phyloP scores from a whole-genome alignment of 2,888 invertebrate species.

The Amorpha juglandis region DNA sequence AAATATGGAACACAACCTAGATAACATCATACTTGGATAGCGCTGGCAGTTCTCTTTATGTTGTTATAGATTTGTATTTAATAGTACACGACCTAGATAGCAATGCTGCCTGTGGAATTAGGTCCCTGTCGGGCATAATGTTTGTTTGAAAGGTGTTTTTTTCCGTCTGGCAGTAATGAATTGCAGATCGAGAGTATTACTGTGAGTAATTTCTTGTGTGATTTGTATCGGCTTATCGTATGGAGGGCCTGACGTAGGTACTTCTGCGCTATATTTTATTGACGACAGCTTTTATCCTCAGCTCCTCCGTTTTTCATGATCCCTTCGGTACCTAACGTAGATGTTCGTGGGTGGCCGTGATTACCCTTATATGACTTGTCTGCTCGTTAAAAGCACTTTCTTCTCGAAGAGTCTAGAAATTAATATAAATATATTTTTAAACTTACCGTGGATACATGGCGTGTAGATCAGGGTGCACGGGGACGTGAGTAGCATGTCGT shows the following conservation, averaged over 20 bases:
- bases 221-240: background rate
- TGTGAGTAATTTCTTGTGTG: background rate
- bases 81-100: background rate
- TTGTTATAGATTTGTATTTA: conserved; percentile 15
- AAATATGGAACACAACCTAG: conserved; percentile 26
- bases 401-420: background rate
- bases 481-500: conserved; percentile 60
- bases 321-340: no score
- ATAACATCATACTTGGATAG: conserved; percentile 6
- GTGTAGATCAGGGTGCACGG: conserved; percentile 73
- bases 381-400: no score
- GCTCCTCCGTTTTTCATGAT: no score
- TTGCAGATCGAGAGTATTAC: background rate
- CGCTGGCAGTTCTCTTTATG: background rate
- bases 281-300: no score
- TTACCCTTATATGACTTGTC: no score
- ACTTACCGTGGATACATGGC: conserved; percentile 72
- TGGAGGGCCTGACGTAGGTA: background rate
- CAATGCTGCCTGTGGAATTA: background rate
- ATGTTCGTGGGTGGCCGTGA: no score
- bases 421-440: background rate
- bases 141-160: background rate
- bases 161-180: background rate
- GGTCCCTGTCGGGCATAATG: background rate
- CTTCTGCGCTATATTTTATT: background rate